phyloP scores from a whole-genome alignment of 1,140 invertebrate genomes.

The honey bee (Apis mellifera) region Amel_HAv3.1 CM009935.2:11201001-11201500 shows the following conservation, averaged over 20 bases:
- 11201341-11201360: slow-evolving; percentile 5
- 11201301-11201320: too few species aligned
- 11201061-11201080: neutral
- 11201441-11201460: slow-evolving; percentile 32
- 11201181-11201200: neutral
- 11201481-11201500: slow-evolving; percentile 19
- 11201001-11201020: neutral
- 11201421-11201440: neutral
- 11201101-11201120: too few species aligned
- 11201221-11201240: too few species aligned
- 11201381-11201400: neutral
- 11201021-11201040: neutral
- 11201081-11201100: too few species aligned
- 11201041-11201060: neutral
- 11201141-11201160: neutral
- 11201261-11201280: too few species aligned
- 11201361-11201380: slow-evolving; percentile 44
- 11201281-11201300: too few species aligned
- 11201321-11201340: slow-evolving; percentile 3
- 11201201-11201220: too few species aligned
- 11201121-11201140: neutral
- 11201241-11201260: neutral
- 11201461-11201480: slow-evolving; percentile 27
- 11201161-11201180: neutral
- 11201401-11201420: neutral